These are phyloP conservation scores for Holcopasites calliopsidis DNA, from an alignment of 1,140 invertebrate species.

Conservation along the genomic window DNA sequence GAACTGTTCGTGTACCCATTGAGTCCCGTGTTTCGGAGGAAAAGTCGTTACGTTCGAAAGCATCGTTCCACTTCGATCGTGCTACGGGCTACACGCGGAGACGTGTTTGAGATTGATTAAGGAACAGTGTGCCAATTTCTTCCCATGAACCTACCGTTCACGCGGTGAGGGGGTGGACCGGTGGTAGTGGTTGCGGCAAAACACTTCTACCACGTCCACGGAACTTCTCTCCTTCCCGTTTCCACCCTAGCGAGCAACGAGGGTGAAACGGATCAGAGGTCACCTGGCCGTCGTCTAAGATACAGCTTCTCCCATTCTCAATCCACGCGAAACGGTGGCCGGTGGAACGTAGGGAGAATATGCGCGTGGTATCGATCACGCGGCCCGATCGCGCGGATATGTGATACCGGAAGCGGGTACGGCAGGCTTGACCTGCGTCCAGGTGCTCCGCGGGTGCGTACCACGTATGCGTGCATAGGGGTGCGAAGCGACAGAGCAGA, in stretches of 20 bases:
- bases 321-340: slow-evolving; percentile 31
- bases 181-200: slow-evolving; percentile 29
- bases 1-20: not conserved
- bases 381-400: slow-evolving; percentile 55
- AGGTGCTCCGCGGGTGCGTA: slow-evolving; percentile 46
- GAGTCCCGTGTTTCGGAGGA: too few species aligned
- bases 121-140: not conserved
- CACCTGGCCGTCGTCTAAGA: not conserved
- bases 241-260: not conserved
- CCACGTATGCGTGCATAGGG: slow-evolving; percentile 44
- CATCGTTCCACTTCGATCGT: not conserved
- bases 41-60: too few species aligned
- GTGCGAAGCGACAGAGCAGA: slow-evolving; percentile 14
- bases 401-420: slow-evolving; percentile 62
- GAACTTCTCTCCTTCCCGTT: not conserved
- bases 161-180: not conserved
- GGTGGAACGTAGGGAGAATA: slow-evolving; percentile 33
- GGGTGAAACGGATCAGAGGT: not conserved
- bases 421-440: slow-evolving; percentile 59
- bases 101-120: not conserved
- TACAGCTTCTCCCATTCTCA: not conserved
- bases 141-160: slow-evolving; percentile 5
- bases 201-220: slow-evolving; percentile 13
- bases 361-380: slow-evolving; percentile 62
- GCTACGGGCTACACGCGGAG: too few species aligned